phyloP scores from a whole-genome alignment of 2,113 vertebrate genomes.

The Pygoscelis antarcticus region DNA sequence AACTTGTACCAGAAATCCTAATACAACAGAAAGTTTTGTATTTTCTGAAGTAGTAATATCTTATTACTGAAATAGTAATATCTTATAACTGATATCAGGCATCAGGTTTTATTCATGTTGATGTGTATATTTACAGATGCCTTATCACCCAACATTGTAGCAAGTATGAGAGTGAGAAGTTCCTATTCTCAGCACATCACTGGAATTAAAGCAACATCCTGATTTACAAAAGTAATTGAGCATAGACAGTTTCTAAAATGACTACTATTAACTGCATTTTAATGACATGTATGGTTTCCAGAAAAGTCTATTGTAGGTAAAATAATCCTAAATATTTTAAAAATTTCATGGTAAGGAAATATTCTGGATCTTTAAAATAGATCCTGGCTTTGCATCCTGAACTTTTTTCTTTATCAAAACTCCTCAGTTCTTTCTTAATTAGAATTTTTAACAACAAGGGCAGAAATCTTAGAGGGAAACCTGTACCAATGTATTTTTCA shows the following conservation, averaged over 20 bases:
- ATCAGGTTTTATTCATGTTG: neutral
- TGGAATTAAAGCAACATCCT: neutral
- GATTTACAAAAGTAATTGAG: neutral
- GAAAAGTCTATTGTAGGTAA: neutral
- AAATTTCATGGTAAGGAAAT: neutral
- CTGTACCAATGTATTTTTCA: neutral
- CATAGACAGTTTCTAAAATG: neutral
- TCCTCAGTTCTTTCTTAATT: neutral
- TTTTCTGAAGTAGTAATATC: neutral
- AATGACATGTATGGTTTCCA: neutral
- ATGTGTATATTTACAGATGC: neutral
- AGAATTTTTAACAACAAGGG: neutral
- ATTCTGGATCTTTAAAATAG: neutral
- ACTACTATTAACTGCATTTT: neutral
- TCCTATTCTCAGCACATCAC: neutral
- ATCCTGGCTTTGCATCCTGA: neutral
- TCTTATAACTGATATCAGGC: neutral
- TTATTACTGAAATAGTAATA: neutral
- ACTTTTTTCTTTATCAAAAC: neutral
- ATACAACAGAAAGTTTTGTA: neutral
- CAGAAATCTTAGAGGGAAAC: neutral
- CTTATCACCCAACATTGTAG: neutral
- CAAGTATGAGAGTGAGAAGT: neutral
- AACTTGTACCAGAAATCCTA: neutral
- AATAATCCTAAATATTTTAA: neutral